Conservation (phyloP, 2,113 vertebrate species). For the Synchiropus splendidus region DNA sequence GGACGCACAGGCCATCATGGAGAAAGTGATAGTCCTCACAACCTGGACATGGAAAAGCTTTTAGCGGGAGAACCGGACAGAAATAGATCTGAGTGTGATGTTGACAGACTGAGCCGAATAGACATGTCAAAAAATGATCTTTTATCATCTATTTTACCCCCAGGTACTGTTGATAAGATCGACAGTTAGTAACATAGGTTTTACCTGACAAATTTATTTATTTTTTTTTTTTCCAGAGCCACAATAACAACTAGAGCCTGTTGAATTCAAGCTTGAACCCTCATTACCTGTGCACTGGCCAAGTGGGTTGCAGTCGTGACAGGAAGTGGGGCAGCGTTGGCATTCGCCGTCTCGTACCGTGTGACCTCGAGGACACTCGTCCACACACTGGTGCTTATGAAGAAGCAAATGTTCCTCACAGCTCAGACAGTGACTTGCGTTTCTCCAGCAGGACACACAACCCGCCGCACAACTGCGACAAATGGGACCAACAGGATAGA, state of each 20-base stretch:
- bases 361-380: slow-evolving; percentile 68
- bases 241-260: no score
- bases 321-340: slow-evolving; percentile 71
- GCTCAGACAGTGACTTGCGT: slow-evolving; percentile 70
- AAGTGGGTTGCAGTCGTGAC: slow-evolving; percentile 69
- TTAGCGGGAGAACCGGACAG: slow-evolving; percentile 2
- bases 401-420: slow-evolving; percentile 71
- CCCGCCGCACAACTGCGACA: slow-evolving; percentile 64
- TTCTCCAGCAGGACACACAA: slow-evolving; percentile 72
- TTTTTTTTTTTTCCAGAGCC: no score
- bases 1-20: slow-evolving; percentile 62
- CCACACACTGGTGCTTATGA: slow-evolving; percentile 63
- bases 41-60: slow-evolving; percentile 48
- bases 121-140: neutral
- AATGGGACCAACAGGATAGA: slow-evolving; percentile 61
- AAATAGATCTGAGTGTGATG: slow-evolving; percentile 2
- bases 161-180: no score
- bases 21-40: slow-evolving; percentile 72
- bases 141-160: no score
- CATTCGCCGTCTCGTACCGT: slow-evolving; percentile 66
- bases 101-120: no score
- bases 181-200: no score
- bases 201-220: no score
- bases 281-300: slow-evolving; percentile 77
- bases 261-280: neutral